Conservation (phyloP, 2,888 invertebrate species). For the Agrochola macilenta region DNA sequence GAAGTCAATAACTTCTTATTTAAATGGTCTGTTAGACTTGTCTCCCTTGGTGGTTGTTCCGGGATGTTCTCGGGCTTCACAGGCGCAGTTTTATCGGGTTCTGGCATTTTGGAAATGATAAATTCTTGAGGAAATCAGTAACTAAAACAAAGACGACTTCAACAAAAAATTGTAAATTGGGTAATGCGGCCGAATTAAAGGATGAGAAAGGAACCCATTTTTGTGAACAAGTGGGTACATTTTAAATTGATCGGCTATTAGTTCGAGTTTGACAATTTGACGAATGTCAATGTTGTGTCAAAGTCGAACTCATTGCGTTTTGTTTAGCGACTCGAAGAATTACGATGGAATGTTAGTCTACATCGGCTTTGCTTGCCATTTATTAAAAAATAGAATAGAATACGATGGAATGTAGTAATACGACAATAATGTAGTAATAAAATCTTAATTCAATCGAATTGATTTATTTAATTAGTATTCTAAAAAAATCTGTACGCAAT, state of each 20-base stretch:
- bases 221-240: conserved; percentile 1
- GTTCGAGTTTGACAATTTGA: background rate
- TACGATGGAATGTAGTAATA: too few relatives aligned
- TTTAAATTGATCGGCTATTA: conserved; percentile 57
- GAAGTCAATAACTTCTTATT: conserved; percentile 92
- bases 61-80: conserved; percentile 74
- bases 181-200: conserved; percentile 29
- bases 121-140: conserved; percentile 29
- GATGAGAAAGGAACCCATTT: background rate
- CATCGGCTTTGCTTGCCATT: too few relatives aligned
- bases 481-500: background rate
- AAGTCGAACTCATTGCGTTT: conserved; percentile 36
- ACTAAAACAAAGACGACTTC: conserved; percentile 41
- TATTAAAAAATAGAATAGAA: too few relatives aligned
- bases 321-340: conserved; percentile 23
- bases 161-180: conserved; percentile 9
- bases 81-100: conserved; percentile 77
- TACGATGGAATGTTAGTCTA: background rate
- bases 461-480: background rate
- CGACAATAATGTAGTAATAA: too few relatives aligned
- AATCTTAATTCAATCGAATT: too few relatives aligned
- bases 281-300: conserved; percentile 2
- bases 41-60: conserved; percentile 84
- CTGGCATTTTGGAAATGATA: conserved; percentile 77
- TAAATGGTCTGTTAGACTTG: conserved; percentile 92